Conservation (phyloP, 1,140 invertebrate species). For the Nasonia giraulti region DNA sequence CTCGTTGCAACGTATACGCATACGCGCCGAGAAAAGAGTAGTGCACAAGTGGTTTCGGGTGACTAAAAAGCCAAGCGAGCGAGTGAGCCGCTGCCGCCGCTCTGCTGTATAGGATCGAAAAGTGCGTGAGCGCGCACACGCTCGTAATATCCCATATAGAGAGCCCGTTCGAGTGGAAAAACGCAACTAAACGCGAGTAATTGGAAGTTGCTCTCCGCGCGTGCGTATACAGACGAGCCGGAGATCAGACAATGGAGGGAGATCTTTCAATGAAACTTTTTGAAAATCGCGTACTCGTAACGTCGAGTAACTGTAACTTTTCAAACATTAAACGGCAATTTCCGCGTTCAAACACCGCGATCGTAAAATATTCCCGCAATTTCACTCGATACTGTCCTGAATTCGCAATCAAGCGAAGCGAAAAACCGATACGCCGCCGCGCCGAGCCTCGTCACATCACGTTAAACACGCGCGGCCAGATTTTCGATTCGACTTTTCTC, state of each 20-base stretch:
- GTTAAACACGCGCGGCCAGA: slow-evolving; percentile 1
- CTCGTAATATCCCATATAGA: slow-evolving; percentile 66
- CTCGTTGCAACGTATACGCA: slow-evolving; percentile 20
- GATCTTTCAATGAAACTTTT: no score
- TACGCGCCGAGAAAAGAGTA: slow-evolving; percentile 52
- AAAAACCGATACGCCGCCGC: slow-evolving; percentile 58
- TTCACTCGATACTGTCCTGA: slow-evolving; percentile 11
- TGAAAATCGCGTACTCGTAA: no score
- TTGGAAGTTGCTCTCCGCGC: slow-evolving; percentile 63
- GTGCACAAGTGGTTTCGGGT: slow-evolving; percentile 69
- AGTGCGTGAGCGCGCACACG: slow-evolving; percentile 65
- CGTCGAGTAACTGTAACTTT: no score
- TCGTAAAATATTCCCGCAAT: background rate
- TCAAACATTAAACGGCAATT: background rate
- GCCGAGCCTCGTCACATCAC: slow-evolving; percentile 50
- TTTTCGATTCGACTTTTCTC: no score
- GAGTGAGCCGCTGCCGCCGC: background rate
- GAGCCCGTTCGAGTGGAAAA: slow-evolving; percentile 72
- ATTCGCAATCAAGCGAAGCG: slow-evolving; percentile 29
- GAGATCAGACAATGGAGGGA: background rate
- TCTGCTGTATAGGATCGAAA: no score
- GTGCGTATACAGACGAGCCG: slow-evolving; percentile 33
- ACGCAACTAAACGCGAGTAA: slow-evolving; percentile 71
- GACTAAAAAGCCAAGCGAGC: slow-evolving; percentile 70
- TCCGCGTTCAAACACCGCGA: background rate